Percentiles rank a stretch among this genome's conserved stretches.
Conservation (phyloP, 2,888 invertebrate genomes). For the Ennomos quercinarius region DNA sequence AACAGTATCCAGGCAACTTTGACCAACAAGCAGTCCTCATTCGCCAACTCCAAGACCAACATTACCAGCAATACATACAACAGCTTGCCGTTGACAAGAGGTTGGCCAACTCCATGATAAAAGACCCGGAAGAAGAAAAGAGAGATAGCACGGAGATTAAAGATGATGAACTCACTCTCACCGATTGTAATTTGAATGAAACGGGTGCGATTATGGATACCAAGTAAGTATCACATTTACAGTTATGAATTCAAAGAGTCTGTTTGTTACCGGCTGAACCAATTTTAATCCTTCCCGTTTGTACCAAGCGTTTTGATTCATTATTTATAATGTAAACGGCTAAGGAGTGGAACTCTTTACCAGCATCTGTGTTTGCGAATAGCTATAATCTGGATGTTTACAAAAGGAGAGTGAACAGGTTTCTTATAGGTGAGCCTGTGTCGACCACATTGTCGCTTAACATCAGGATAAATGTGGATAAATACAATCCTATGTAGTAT, state of each 20-base stretch:
- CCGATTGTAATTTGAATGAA: conserved; percentile 69
- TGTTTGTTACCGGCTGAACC: no score
- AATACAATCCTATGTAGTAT: no score
- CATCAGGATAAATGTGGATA: no score
- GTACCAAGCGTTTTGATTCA: no score
- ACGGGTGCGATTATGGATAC: conserved; percentile 59
- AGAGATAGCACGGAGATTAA: conserved; percentile 49
- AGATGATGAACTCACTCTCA: conserved; percentile 47
- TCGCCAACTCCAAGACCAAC: conserved; percentile 98
- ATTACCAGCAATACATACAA: conserved; percentile 99
- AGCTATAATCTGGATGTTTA: no score
- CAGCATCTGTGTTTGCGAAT: no score
- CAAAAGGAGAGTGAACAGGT: no score
- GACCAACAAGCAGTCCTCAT: conserved; percentile 97
- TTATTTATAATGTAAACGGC: no score
- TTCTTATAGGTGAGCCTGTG: no score
- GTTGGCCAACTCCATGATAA: conserved; percentile 69
- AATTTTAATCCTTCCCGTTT: no score
- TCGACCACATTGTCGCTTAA: no score
- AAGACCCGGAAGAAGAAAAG: conserved; percentile 54
- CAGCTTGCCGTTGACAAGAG: conserved; percentile 89
- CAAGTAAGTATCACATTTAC: conserved; percentile 60
- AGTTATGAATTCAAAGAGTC: neutral
- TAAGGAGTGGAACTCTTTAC: no score
- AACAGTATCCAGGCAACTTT: conserved; percentile 94